Evolutionary conservation across 2,888 invertebrate genomes (phyloP), one percentile per base, ranked within the genome.

Genomic region (Lithophane leautieri): DNA sequence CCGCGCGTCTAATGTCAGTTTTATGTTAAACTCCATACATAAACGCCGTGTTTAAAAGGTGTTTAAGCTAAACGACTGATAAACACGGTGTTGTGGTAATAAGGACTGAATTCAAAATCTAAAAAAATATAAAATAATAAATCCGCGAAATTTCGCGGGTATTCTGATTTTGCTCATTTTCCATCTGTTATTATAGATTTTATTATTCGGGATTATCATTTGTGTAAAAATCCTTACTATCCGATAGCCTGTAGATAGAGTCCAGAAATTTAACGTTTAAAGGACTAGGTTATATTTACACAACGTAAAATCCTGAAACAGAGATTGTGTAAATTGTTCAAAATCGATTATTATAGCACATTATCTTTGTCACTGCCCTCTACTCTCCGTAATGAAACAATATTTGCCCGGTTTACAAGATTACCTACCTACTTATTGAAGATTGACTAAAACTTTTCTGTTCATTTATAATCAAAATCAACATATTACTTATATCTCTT

Each of bases 271-370:
- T 2, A n/a, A 14, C 6, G n/a, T 34, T n/a, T 34, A 28, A 25
- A n/a, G 25, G 4, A 54, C 22, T 78, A 2, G 11, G 9, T 50
- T 12, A 42, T 22, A 40, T 16, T 25, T 25, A 1, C 12, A 14
- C 11, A 47, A 70, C 22, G 52, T 8, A n/a, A 42, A 56, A 56
- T n/a, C n/a, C 22, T 22, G 22, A 74, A 74, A 81, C 61, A 19
- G 0, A 4, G 12, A 25, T 34, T 25, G 7, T 54, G 16, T 19
- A 12, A 19, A 19, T n/a, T 16, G 4, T 8, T 12, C 1, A n/a
- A 42, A 56, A 58, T 7, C 4, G 0, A 52, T 22, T 0, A 22
- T 25, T 34, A 50, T n/a, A 9, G 16, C 11, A 19, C 19, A 16
- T 16, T 42, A 47, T 44, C 9, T n/a, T 19, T 42, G n/a, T n/a